These are phyloP conservation scores for Monochamus alternatus DNA, from an alignment of 2,888 invertebrate species.

Conservation along the genomic window DNA sequence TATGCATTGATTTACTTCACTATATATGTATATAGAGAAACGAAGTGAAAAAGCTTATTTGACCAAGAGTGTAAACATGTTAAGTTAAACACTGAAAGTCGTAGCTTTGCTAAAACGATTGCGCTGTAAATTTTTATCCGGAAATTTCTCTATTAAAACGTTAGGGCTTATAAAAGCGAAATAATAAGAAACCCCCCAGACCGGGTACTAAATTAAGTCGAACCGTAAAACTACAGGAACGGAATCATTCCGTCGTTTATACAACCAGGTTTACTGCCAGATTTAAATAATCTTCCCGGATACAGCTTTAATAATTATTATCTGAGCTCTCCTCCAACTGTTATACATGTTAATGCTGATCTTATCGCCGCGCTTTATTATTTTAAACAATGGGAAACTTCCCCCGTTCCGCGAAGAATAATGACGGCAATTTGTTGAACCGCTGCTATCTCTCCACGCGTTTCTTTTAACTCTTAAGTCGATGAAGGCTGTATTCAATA, in stretches of 20 bases:
- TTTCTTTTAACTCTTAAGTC: too few species aligned
- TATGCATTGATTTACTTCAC: too few species aligned
- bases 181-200: background rate
- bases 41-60: too few species aligned
- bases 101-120: too few species aligned
- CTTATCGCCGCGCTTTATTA: slow-evolving; percentile 13
- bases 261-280: slow-evolving; percentile 2
- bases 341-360: slow-evolving; percentile 4
- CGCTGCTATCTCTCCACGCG: too few species aligned
- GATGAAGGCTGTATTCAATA: too few species aligned
- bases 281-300: slow-evolving; percentile 19
- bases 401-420: background rate
- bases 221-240: slow-evolving; percentile 11
- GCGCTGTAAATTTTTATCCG: too few species aligned
- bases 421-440: slow-evolving; percentile 1
- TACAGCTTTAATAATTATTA: background rate
- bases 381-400: slow-evolving; percentile 4
- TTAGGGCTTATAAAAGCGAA: slow-evolving; percentile 17
- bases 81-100: too few species aligned
- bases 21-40: too few species aligned
- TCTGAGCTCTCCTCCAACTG: background rate
- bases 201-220: slow-evolving; percentile 2
- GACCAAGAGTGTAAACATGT: too few species aligned
- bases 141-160: background rate
- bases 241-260: slow-evolving; percentile 6